phyloP scores from a whole-genome alignment of 1,140 invertebrate genomes.

The Akabosia matsudoensis region DNA sequence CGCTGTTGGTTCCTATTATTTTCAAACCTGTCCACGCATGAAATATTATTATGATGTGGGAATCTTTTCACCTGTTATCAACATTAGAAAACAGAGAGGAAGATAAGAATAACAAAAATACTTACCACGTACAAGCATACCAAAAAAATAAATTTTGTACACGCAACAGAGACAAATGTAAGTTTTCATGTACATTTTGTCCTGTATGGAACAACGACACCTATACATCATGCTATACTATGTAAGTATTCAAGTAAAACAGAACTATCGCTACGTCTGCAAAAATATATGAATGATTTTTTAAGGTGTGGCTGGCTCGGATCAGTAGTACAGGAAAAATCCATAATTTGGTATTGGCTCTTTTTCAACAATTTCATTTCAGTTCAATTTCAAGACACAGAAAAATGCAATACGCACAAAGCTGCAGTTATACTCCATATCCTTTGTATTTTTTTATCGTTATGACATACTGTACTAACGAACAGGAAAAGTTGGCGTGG shows the following conservation, averaged over 20 bases:
- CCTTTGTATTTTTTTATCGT: neutral
- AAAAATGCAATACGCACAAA: neutral
- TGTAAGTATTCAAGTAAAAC: too few species aligned
- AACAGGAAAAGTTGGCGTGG: neutral
- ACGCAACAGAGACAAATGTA: neutral
- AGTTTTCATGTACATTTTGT: too few species aligned
- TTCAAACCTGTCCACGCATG: conserved; percentile 17
- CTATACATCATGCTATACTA: too few species aligned
- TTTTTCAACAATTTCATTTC: neutral
- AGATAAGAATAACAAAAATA: neutral
- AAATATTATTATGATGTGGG: conserved; percentile 35
- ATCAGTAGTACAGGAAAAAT: neutral
- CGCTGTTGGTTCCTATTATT: neutral
- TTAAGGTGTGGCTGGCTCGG: too few species aligned
- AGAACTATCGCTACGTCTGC: too few species aligned
- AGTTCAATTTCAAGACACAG: neutral
- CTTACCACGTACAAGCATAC: neutral
- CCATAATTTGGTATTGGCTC: too few species aligned
- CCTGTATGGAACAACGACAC: too few species aligned
- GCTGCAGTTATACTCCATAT: neutral
- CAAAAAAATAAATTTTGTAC: neutral
- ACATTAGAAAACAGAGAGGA: neutral
- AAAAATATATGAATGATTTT: too few species aligned
- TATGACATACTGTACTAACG: neutral
- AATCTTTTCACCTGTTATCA: conserved; percentile 29